Evolutionary conservation across 2,797 vertebrate genomes (phyloP), one percentile per base, ranked within the genome.

Genomic region (Pseudochirops corinnae): DNA sequence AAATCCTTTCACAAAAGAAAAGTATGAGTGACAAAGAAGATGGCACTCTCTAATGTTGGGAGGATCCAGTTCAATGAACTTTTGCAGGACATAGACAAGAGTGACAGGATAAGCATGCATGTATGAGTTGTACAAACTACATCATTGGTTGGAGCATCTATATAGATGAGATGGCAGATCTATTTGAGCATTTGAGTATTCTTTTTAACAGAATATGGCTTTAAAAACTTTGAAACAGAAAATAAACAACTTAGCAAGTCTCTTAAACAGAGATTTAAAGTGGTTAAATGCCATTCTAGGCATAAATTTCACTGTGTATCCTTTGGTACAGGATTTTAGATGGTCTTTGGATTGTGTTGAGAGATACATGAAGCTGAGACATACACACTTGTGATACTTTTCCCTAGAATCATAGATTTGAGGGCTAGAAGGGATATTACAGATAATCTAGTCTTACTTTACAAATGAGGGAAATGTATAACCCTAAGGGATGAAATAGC

Each of bases 361-460:
- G 92, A 94, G 56, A 55, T 96, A 92, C 60, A 95, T 55, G 97
- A 96, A 96, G 93, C 95, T 87, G 53, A 94, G 74, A 31, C 96
- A 90, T 97, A 92, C 50, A 31, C 53, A 87, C 11, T 52, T 87
- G 90, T 91, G 56, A 74, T 94, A 87, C 52, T 87, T 97, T 97
- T 95, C 74, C 46, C 46, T 87, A 12, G 39, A 3, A 11, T 87
- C 10, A 26, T 50, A 87, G 18, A 5, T 39, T 39, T 87, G 26
- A 50, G 39, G 74, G 2, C 0, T 12, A 18, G 24, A 26, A 50
- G 9, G 39, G 74, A 3, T 21, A 87, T 50, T 50, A 87, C 21
- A 3, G 0, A 50, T 46, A 87, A 26, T 46, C 10, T 87, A 87
- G 39, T 11, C 24, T 50, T 46, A 50, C 46, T 87, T 50, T 50